Evolutionary conservation across 2,888 invertebrate species (phyloP), one percentile per base, ranked within the genome.

Genomic region (Drosophila diplacantha): DNA sequence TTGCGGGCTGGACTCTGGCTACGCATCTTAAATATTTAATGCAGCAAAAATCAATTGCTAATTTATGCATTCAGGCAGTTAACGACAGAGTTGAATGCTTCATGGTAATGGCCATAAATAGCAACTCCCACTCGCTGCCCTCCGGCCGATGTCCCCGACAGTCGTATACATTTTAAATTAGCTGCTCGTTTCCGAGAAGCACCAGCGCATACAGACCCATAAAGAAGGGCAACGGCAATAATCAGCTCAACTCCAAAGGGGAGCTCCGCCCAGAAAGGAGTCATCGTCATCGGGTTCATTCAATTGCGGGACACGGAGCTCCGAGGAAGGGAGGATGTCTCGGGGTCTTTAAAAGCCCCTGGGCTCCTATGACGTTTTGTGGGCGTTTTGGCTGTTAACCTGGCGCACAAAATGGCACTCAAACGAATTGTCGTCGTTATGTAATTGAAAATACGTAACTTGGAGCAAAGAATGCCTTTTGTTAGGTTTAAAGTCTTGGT

Each of bases 101-200:
- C 56, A 59, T 53, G 56, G 41, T 70, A 73, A 73, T 74, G 67
- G 47, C 56, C 66, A 76, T 73, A 71, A 76, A 71, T 55, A 61
- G 70, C 43, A 34, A n/a, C 43, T 34, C 22, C 31, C 34, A 22
- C n/a, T 18, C 7, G 12, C 8, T 29, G 41, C 34, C 39, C 49
- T 37, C 58, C 37, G 12, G 44, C 24, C 41, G 29, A 16, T 34
- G 57, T 50, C 56, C 53, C 16, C 29, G 52, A 39, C 55, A 46
- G 57, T 58, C 50, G 53, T 55, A 63, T 65, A 58, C 76, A 80
- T 76, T 76, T 80, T 73, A 80, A 76, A 80, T 80, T 66, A 73
- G 66, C 76, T 53, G 41, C 24, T 49, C 39, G 54, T 43, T 79
- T 80, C 74, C 41, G n/a, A 22, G 55, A 67, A 62, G 29, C 43